phyloP scores from a whole-genome alignment of 1,140 invertebrate genomes.

The Muscidifurax raptorellus region DNA sequence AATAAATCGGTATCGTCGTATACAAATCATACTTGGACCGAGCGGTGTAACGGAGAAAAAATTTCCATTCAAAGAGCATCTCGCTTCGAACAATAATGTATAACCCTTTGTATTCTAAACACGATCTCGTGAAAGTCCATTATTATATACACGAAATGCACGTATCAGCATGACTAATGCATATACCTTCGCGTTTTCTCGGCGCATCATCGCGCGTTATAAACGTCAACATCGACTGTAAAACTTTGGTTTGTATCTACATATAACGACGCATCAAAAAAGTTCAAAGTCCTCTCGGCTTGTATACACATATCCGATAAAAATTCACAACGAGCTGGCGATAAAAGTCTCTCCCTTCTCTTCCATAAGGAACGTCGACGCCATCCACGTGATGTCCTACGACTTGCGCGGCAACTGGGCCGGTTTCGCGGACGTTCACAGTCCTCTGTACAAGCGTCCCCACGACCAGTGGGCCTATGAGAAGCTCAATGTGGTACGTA shows the following conservation, averaged over 20 bases:
- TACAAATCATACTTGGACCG: no score
- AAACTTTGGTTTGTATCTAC: no score
- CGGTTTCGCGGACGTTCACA: constrained; percentile 91
- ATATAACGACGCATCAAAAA: no score
- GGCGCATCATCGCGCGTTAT: no score
- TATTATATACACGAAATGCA: background rate
- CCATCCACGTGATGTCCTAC: constrained; percentile 93
- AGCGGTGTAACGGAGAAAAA: no score
- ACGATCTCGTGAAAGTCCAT: no score
- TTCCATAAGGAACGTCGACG: constrained; percentile 83
- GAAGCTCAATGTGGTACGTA: constrained; percentile 89
- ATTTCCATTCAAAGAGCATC: no score
- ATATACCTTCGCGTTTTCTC: background rate
- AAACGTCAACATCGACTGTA: no score
- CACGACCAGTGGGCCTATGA: constrained; percentile 92
- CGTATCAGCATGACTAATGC: background rate
- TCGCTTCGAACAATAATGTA: background rate
- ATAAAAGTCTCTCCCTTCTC: background rate
- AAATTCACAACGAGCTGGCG: no score
- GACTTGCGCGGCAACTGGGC: constrained; percentile 95
- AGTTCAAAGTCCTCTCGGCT: no score
- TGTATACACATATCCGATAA: no score
- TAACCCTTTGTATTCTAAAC: background rate
- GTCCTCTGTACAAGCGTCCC: constrained; percentile 87
- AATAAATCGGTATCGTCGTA: no score